Percentiles rank a stretch among this genome's conserved stretches.
Conservation (phyloP, 1,140 invertebrate genomes). For the Zaprionus vittiger region DNA sequence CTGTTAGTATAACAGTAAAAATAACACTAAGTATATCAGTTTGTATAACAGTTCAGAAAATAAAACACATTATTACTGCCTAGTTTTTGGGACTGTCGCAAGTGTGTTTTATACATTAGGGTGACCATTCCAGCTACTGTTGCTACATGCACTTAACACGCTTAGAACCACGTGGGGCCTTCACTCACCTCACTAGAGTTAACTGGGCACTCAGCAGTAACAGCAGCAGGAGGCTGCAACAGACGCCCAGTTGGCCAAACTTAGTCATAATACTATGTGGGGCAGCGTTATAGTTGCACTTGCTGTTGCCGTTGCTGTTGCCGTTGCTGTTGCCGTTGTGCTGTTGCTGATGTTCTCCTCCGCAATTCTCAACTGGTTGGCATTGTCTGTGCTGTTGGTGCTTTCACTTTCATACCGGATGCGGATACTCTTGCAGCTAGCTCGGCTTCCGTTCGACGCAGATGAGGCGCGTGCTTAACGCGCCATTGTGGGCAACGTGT, state of each 20-base stretch:
- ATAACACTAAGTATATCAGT: background rate
- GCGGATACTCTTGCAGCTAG: slow-evolving; percentile 41
- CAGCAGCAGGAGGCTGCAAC: slow-evolving; percentile 57
- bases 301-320: slow-evolving; percentile 36
- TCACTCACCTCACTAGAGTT: slow-evolving; percentile 57
- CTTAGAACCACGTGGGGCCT: background rate
- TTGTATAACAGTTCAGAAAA: background rate
- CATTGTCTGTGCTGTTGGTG: slow-evolving; percentile 52
- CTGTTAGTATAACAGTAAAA: background rate
- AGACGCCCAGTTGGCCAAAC: slow-evolving; percentile 52
- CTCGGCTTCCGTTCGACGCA: slow-evolving; percentile 19
- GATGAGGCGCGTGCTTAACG: slow-evolving; percentile 21
- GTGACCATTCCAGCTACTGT: background rate
- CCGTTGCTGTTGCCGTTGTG: slow-evolving; percentile 34
- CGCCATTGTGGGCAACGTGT: slow-evolving; percentile 24
- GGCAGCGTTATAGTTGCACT: slow-evolving; percentile 24
- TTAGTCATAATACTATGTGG: slow-evolving; percentile 51
- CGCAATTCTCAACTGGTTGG: slow-evolving; percentile 60
- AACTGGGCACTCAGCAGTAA: slow-evolving; percentile 59
- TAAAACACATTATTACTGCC: background rate
- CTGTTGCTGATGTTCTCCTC: slow-evolving; percentile 14
- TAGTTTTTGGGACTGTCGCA: background rate
- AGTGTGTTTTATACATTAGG: background rate
- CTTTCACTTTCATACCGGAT: slow-evolving; percentile 64
- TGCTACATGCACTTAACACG: background rate